These are phyloP conservation scores for Paratilapia polleni DNA, from an alignment of 2,113 vertebrate species.

Conservation along the genomic window DNA sequence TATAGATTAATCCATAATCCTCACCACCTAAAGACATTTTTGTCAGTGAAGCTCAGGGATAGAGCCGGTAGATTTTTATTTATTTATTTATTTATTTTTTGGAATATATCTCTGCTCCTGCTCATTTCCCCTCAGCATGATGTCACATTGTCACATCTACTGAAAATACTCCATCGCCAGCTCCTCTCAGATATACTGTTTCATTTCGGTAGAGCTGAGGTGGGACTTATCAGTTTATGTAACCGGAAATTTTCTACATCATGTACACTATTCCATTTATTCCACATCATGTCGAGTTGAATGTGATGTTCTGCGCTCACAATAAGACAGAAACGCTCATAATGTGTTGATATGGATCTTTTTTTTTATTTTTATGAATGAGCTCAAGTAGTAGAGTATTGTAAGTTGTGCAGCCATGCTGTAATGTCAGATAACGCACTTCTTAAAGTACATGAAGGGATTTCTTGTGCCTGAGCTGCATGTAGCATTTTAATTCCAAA, in stretches of 20 bases:
- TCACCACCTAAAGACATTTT: conserved; percentile 75
- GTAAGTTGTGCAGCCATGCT: neutral
- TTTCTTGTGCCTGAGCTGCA: neutral
- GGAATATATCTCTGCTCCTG: conserved; percentile 45
- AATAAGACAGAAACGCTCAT: neutral
- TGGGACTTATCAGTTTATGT: conserved; percentile 52
- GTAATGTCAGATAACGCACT: neutral
- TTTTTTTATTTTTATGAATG: conserved; percentile 5
- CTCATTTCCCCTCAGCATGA: conserved; percentile 63
- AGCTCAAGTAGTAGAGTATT: neutral
- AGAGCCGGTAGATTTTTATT: conserved; percentile 40
- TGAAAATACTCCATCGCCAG: conserved; percentile 44
- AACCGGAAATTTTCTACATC: conserved; percentile 33
- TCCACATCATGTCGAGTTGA: neutral
- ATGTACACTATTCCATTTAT: neutral
- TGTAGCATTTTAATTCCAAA: neutral
- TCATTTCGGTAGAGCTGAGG: conserved; percentile 41
- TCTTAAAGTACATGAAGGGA: neutral
- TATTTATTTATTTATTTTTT: too few species aligned
- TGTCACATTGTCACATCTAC: conserved; percentile 68
- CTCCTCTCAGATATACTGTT: conserved; percentile 38
- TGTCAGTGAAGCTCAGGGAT: conserved; percentile 70
- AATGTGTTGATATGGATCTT: neutral
- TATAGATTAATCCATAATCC: conserved; percentile 78
- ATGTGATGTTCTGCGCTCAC: neutral